These are phyloP conservation scores for Sitophilus oryzae DNA, from an alignment of 1,140 invertebrate species.

Conservation along the genomic window DNA sequence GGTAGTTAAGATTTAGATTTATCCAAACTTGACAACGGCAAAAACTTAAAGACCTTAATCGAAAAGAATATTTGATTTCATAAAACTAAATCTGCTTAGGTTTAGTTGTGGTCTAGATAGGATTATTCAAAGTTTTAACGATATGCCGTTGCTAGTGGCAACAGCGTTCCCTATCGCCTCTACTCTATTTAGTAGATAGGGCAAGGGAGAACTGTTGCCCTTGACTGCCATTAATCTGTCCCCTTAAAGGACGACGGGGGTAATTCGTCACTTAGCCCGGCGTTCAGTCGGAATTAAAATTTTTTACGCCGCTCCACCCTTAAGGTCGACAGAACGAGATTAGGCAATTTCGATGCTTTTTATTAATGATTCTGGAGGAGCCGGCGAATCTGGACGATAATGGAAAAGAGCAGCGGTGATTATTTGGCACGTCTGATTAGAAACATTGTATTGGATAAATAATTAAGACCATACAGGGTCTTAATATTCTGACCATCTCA, in stretches of 20 bases:
- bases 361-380: constrained; percentile 7
- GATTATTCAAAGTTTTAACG: too few species aligned
- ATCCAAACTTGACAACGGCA: too few species aligned
- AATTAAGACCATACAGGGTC: too few species aligned
- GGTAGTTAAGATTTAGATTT: too few species aligned
- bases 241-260: constrained; percentile 17
- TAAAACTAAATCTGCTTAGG: too few species aligned
- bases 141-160: too few species aligned
- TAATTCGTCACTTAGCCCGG: constrained; percentile 24
- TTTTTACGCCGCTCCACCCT: constrained; percentile 13
- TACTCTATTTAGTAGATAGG: constrained; percentile 19
- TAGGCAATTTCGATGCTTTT: constrained; percentile 19
- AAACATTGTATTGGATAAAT: too few species aligned
- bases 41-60: too few species aligned
- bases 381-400: neutral
- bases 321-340: constrained; percentile 20
- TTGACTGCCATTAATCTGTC: constrained; percentile 21
- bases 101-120: too few species aligned
- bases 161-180: neutral
- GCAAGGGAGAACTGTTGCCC: constrained; percentile 17
- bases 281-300: constrained; percentile 21
- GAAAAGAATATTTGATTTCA: too few species aligned
- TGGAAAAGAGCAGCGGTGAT: neutral
- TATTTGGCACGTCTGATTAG: neutral
- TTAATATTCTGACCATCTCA: too few species aligned